Base-by-base conservation (phyloP, 2,113 vertebrate species). In the Enhydra lutris region DNA sequence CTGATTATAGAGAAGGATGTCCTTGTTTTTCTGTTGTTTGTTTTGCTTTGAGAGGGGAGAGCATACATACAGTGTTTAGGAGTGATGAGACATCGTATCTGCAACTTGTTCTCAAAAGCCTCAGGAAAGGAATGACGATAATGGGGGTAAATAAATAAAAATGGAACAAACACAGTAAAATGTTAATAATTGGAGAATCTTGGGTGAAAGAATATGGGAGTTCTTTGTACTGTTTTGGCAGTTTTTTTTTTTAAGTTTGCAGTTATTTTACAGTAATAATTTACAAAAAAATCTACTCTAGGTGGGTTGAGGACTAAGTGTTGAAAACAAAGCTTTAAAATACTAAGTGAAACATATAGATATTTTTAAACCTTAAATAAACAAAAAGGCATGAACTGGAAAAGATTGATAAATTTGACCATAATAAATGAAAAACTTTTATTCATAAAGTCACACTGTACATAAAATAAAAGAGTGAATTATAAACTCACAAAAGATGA, bases 321-420 rank as follows among this genome's bases (percentile, higher is more conserved):
- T 86, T 14, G 42, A 57, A 69, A 79, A 67, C 29, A 55, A 71
- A 83, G n/a, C 18, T 94, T 96, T 92, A 63, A 92, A 89, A 81
- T 95, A 63, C 21, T 69, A 61, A 80, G 45, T 79, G 69, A 81
- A 86, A 26, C 61, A 24, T 26, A 17, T n/a, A 81, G 29, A 73
- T 55, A 91, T 82, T 89, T 63, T 92, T 63, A 85, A 93, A 36
- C 2, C 3, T 96, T 65, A 81, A 91, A 29, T 45, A 97, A 86
- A 20, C 65, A 63, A 69, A 57, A 76, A 71, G 42, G 12, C 8
- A 10, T 7, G 18, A 65, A 65, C n/a, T 76, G 36, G 63, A 88
- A 95, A 90, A 74, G 45, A n/a, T 12, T 11, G 10, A 82, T 78
- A 59, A 20, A 69, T 80, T 39, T 78, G 26, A 74, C 11, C 52